Evolutionary conservation across 2,888 invertebrate species (phyloP).

Genomic region (Drosophila fungiperda): DNA sequence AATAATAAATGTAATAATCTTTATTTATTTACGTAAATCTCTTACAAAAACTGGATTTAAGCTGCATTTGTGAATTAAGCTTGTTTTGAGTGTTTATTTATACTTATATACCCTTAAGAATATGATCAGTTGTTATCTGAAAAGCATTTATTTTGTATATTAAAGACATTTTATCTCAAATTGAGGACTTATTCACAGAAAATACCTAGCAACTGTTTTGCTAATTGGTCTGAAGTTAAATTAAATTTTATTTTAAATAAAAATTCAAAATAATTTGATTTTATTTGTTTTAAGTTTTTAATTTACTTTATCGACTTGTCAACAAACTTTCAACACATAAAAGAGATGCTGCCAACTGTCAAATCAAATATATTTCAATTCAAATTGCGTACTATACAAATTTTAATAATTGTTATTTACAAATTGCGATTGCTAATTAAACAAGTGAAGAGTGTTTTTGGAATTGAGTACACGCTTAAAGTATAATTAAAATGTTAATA

Average conservation of each 20-base stretch:
- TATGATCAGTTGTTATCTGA: background rate
- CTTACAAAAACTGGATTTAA: background rate
- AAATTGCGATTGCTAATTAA: background rate
- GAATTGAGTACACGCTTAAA: constrained; percentile 5
- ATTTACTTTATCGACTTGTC: background rate
- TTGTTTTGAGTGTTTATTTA: background rate
- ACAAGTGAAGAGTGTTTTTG: constrained; percentile 4
- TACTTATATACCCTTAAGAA: background rate
- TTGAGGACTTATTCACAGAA: background rate
- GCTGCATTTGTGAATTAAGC: background rate
- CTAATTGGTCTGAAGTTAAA: background rate
- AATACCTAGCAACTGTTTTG: background rate
- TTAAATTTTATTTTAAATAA: background rate
- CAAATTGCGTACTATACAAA: background rate
- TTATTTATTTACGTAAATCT: background rate
- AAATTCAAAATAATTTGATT: background rate
- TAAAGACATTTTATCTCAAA: background rate
- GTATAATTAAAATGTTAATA: constrained; percentile 24
- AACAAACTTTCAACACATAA: background rate
- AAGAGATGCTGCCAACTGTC: background rate
- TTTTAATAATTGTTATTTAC: background rate
- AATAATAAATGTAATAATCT: background rate
- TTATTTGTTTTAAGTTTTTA: background rate
- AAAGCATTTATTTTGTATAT: background rate
- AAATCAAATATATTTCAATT: background rate